Base-by-base conservation (phyloP, 64 coral and sea anemone species). In the Stylophora pistillata region DNA sequence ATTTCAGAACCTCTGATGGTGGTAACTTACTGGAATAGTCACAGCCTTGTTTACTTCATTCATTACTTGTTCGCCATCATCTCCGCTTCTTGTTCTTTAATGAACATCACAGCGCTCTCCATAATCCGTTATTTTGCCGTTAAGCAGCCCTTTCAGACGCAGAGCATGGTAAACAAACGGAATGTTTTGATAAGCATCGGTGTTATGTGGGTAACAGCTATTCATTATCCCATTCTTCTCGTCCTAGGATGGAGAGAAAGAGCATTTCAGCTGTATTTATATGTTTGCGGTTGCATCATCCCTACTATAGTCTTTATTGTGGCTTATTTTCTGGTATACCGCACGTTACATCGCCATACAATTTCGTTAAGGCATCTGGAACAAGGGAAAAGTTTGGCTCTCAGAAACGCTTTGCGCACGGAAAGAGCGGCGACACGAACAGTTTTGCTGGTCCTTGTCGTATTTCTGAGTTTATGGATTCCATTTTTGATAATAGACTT, bases 181-280 rank as follows among this genome's bases (percentile, higher is more conserved):
- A 28, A 28, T 3, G 57, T 78, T 9, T 27, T 78, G 23, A 62
- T 74, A 25, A 66, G 81, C 17, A 74, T 92, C 13, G 56, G 73
- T 12, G 59, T 92, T 9, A 86, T 92, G 18, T 92, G 90, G 90
- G 23, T 33, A 20, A 83, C 73, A 37, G 64, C 76, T 16, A 31
- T 75, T 9, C 90, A 91, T 21, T 65, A 66, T 23, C 73, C 90
- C 13, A 13, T 86, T 6, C 41, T 91, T 56, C 90, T 82, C 23
- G 15, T 91, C 10, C 10, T 86, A n/a, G 90, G 90, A 13, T 86
- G 90, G 90, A 61, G 58, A 30, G 74, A 82, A 17, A 73, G 37
- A 69, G 68, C 90, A 0, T 91, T 86, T 30, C 90, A 91, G 56
- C 72, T 91, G 56, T 91, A 91, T 72, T 80, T 91, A 4, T 91